These are phyloP conservation scores for Hydractinia symbiolongicarpus DNA, from an alignment of 30 jellyfish, hydroid and myxozoan genomes.

Conservation along the genomic window DNA sequence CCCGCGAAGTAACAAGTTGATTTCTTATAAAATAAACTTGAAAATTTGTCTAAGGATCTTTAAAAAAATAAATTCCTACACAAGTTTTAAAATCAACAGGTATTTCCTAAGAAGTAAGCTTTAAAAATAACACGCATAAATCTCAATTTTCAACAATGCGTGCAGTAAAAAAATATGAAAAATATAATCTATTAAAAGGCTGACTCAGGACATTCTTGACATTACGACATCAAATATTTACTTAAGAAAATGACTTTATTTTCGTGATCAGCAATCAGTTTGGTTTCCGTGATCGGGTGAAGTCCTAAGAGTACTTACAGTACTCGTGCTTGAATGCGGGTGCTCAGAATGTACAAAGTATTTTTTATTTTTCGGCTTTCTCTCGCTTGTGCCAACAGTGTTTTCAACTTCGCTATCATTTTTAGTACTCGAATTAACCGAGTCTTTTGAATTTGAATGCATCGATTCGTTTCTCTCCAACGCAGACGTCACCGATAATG, in stretches of 20 bases:
- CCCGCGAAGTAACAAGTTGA: too few relatives aligned
- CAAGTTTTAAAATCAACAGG: too few relatives aligned
- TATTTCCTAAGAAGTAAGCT: too few relatives aligned
- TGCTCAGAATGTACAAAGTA: slow-evolving; percentile 54
- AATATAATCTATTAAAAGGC: too few relatives aligned
- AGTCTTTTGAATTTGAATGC: slow-evolving; percentile 78
- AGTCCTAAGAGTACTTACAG: slow-evolving; percentile 85
- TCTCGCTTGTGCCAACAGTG: slow-evolving; percentile 74
- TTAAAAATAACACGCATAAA: too few relatives aligned
- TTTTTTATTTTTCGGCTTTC: slow-evolving; percentile 42
- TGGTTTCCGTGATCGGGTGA: slow-evolving; percentile 62
- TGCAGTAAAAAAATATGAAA: too few relatives aligned
- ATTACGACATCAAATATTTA: too few relatives aligned
- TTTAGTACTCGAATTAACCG: slow-evolving; percentile 49
- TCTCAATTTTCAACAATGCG: too few relatives aligned
- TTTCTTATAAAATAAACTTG: too few relatives aligned
- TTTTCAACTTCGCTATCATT: slow-evolving; percentile 75
- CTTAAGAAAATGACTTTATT: not conserved
- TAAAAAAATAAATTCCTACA: too few relatives aligned
- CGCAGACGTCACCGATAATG: slow-evolving; percentile 76
- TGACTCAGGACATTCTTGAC: too few relatives aligned
- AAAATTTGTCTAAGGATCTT: too few relatives aligned
- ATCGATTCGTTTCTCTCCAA: slow-evolving; percentile 90
- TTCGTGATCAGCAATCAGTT: slow-evolving; percentile 62
- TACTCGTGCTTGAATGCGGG: slow-evolving; percentile 85